Evolutionary conservation across 1,140 invertebrate genomes (phyloP).

Genomic region (Dufourea novaeangliae): DNA sequence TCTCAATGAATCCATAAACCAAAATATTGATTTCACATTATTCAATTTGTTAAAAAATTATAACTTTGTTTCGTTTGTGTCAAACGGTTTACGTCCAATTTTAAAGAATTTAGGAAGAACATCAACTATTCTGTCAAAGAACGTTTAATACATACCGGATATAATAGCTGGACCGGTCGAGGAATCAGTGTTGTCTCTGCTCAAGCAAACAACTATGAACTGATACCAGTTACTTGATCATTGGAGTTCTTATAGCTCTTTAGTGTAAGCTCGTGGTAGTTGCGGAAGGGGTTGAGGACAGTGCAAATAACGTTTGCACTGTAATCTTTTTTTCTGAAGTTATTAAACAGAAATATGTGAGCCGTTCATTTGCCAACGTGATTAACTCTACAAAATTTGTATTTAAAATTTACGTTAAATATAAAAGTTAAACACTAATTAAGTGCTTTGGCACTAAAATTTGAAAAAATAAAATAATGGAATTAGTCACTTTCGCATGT

Average conservation of each 20-base stretch:
- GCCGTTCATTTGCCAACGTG: background rate
- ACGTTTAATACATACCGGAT: conserved; percentile 28
- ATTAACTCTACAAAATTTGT: no score
- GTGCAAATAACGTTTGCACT: conserved; percentile 31
- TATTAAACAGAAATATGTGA: no score
- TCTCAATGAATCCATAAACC: no score
- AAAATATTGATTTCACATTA: no score
- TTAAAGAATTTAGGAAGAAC: background rate
- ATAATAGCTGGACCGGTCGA: background rate
- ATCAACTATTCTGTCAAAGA: background rate
- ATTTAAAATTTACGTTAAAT: no score
- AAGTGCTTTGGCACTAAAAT: no score
- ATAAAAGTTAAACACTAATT: no score
- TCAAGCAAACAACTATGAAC: conserved; percentile 66
- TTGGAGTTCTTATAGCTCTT: conserved; percentile 72
- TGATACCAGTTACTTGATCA: conserved; percentile 68
- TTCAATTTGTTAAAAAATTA: no score
- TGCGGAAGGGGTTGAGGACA: conserved; percentile 67
- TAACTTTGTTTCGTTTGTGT: no score
- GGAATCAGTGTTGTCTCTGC: conserved; percentile 65
- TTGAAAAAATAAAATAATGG: no score
- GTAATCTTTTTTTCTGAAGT: conserved; percentile 15
- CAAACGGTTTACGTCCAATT: no score
- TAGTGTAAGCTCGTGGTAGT: conserved; percentile 45
- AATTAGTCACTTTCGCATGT: no score